A percentile compares a stretch with the other conserved stretches of the same genome.
These are phyloP conservation scores for Grantiella picta DNA, from an alignment of 2,113 vertebrate species.

Conservation along the genomic window DNA sequence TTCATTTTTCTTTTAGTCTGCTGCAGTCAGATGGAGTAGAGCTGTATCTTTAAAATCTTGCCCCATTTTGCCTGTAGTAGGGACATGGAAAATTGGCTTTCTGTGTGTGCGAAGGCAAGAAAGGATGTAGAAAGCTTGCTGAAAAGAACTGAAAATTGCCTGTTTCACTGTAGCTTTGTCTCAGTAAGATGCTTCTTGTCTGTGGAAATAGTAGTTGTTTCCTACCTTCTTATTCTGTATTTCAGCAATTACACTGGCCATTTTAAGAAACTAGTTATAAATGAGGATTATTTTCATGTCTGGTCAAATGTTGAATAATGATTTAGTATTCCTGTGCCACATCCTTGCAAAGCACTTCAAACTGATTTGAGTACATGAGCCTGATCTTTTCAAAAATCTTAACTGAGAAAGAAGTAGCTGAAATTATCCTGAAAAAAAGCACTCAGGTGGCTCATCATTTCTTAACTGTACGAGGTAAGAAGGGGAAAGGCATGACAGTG, in stretches of 20 bases:
- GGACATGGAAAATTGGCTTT: constrained; percentile 41
- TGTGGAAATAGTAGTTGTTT: constrained; percentile 28
- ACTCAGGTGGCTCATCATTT: constrained; percentile 14
- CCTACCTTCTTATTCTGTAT: background rate
- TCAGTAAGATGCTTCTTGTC: constrained; percentile 16
- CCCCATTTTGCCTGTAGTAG: constrained; percentile 13
- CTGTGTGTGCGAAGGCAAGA: constrained; percentile 27
- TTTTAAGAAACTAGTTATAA: constrained; percentile 11
- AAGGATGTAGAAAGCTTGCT: constrained; percentile 31
- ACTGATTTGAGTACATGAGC: constrained; percentile 35
- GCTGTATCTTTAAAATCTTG: constrained; percentile 61
- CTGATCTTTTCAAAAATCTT: constrained; percentile 29
- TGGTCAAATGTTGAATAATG: constrained; percentile 32
- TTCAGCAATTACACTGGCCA: background rate
- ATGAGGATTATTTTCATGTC: background rate
- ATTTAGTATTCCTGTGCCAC: constrained; percentile 14
- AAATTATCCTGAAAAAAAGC: constrained; percentile 35
- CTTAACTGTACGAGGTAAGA: background rate
- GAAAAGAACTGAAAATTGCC: constrained; percentile 44
- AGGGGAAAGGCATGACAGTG: background rate
- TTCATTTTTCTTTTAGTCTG: constrained; percentile 44
- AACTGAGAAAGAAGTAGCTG: constrained; percentile 35
- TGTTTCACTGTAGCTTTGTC: constrained; percentile 4
- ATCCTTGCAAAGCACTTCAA: constrained; percentile 24
- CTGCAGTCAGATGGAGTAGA: constrained; percentile 5